Evolutionary conservation across 2,113 vertebrate genomes (phyloP).

Genomic region (Psittacula cyanocephala): DNA sequence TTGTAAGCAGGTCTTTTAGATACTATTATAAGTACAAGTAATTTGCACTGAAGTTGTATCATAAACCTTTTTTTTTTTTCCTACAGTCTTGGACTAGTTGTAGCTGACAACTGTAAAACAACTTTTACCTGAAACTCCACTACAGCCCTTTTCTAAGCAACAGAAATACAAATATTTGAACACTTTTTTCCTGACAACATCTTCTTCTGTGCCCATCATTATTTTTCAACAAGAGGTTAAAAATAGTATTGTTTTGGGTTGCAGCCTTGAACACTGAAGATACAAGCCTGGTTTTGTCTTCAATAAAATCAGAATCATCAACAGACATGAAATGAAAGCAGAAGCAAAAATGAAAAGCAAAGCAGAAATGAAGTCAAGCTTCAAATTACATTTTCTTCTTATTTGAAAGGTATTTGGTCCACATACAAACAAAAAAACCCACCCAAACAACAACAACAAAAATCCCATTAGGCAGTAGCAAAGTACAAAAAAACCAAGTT

Average conservation of each 20-base stretch:
- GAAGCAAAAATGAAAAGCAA: neutral
- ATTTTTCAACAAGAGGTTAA: neutral
- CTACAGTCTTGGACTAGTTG: neutral
- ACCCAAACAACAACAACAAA: neutral
- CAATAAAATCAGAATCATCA: neutral
- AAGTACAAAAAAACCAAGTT: neutral
- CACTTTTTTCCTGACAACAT: neutral
- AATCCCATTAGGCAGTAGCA: neutral
- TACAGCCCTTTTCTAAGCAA: neutral
- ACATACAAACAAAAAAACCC: neutral
- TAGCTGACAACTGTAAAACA: neutral
- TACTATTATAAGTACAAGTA: neutral
- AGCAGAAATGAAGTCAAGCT: neutral
- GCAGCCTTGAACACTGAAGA: neutral
- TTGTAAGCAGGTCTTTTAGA: neutral
- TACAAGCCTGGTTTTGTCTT: neutral
- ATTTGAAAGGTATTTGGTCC: neutral
- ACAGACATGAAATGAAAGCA: neutral
- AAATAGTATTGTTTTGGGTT: neutral
- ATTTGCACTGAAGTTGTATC: neutral
- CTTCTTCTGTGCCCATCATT: neutral
- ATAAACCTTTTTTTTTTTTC: neutral
- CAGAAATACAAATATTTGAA: neutral
- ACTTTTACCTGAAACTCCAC: neutral
- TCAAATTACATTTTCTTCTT: neutral